phyloP scores from a whole-genome alignment of 1,140 invertebrate species.

The Thaumetopoea pityocampa region DNA sequence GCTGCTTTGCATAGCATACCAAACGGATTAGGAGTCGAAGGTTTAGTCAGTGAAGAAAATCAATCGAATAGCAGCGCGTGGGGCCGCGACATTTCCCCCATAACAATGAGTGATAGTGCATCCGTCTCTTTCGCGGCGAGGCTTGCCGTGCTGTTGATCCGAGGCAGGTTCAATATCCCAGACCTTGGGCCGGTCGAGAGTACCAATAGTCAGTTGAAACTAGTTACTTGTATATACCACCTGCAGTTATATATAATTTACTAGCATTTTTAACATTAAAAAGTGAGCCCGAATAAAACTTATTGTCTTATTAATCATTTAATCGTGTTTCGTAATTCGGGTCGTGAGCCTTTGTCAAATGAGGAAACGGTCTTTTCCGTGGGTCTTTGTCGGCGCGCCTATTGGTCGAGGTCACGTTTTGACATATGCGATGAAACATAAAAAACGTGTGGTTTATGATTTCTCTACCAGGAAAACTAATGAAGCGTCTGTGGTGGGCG shows the following conservation, averaged over 20 bases:
- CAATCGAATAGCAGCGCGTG: conserved; percentile 40
- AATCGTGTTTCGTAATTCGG: not conserved
- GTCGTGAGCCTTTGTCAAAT: conserved; percentile 21
- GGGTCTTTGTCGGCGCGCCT: conserved; percentile 34
- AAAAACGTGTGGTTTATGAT: conserved; percentile 64
- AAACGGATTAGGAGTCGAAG: conserved; percentile 50
- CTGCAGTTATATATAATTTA: conserved; percentile 60
- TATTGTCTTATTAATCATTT: conserved; percentile 1
- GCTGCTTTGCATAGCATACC: conserved; percentile 51
- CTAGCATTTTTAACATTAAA: conserved; percentile 51
- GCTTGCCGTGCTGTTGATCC: conserved; percentile 60
- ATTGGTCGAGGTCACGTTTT: conserved; percentile 45
- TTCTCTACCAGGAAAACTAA: conserved; percentile 70
- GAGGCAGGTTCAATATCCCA: conserved; percentile 71
- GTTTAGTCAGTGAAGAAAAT: conserved; percentile 45
- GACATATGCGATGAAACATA: conserved; percentile 50
- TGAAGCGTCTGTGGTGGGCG: conserved; percentile 58
- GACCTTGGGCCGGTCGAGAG: conserved; percentile 65
- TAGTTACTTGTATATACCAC: conserved; percentile 55
- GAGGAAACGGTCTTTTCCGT: conserved; percentile 40
- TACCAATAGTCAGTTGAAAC: conserved; percentile 53
- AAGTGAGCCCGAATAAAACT: conserved; percentile 11
- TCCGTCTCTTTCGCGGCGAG: conserved; percentile 63
- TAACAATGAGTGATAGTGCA: conserved; percentile 71
- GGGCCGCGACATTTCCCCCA: conserved; percentile 64